Evolutionary conservation across 2,113 vertebrate species (phyloP).

Genomic region (Tiliqua scincoides): DNA sequence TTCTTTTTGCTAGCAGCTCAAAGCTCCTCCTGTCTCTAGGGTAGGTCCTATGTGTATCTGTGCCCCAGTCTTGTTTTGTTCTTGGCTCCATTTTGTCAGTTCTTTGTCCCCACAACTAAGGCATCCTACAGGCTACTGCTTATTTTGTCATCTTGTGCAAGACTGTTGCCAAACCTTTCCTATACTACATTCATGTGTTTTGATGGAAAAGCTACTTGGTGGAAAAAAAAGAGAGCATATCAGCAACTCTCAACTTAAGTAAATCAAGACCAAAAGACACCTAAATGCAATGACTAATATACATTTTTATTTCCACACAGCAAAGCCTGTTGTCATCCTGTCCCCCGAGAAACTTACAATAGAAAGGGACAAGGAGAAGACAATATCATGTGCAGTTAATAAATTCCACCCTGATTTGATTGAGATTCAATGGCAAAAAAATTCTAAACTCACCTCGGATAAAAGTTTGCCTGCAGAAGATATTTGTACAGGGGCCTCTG

Average conservation of each 20-base stretch:
- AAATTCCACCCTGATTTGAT: constrained; percentile 41
- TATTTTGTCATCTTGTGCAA: background rate
- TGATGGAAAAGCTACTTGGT: background rate
- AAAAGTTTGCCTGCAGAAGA: background rate
- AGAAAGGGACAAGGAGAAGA: background rate
- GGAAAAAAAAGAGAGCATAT: background rate
- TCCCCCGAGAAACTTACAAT: background rate
- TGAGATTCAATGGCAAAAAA: constrained; percentile 10
- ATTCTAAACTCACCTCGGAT: background rate
- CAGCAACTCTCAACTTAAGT: background rate
- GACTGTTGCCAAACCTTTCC: too few species aligned
- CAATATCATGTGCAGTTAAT: constrained; percentile 8
- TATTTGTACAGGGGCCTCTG: background rate
- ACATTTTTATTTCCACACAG: constrained; percentile 28
- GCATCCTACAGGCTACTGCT: background rate
- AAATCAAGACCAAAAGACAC: background rate
- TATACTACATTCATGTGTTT: background rate
- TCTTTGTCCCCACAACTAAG: background rate
- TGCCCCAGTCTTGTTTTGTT: background rate
- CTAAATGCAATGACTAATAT: background rate
- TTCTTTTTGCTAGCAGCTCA: background rate
- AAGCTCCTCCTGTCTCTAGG: background rate
- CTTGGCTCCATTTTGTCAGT: background rate
- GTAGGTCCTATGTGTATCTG: too few species aligned
- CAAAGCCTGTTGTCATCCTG: constrained; percentile 8